phyloP scores from a whole-genome alignment of 2,888 invertebrate genomes.

The Cyaniris semiargus region DNA sequence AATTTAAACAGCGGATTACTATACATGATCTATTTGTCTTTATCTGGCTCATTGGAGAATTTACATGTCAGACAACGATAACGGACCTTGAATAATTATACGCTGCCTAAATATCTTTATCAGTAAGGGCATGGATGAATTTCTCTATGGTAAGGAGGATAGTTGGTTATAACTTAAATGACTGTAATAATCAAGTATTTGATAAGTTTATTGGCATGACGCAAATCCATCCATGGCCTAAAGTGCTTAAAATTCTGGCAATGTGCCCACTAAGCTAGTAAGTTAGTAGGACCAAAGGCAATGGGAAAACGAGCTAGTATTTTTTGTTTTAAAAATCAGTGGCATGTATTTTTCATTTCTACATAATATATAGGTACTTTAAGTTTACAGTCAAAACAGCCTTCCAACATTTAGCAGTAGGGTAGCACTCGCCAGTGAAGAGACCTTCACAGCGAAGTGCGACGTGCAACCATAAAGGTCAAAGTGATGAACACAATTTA shows the following conservation, averaged over 20 bases:
- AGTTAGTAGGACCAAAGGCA: not conserved
- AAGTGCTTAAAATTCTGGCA: not conserved
- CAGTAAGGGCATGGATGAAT: not conserved
- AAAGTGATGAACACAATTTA: conserved; percentile 53
- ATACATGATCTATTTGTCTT: too few relatives aligned
- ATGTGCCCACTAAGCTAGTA: not conserved
- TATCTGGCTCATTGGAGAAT: not conserved
- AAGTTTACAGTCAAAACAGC: not conserved
- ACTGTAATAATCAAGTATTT: not conserved
- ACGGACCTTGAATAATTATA: not conserved
- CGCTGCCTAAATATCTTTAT: not conserved
- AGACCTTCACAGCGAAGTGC: conserved; percentile 30
- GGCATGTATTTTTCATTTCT: not conserved
- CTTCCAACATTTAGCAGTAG: not conserved
- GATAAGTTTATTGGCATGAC: too few relatives aligned
- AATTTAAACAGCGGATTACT: too few relatives aligned
- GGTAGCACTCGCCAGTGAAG: not conserved
- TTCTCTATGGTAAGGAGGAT: too few relatives aligned
- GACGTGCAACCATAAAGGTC: conserved; percentile 45
- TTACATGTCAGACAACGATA: not conserved
- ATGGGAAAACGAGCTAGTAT: not conserved
- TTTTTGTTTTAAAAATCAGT: not conserved
- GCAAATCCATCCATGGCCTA: not conserved
- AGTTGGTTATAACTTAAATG: not conserved
- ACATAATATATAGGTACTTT: not conserved